Evolutionary conservation across 2,888 invertebrate genomes (phyloP).

Genomic region (Lamproptera curius): DNA sequence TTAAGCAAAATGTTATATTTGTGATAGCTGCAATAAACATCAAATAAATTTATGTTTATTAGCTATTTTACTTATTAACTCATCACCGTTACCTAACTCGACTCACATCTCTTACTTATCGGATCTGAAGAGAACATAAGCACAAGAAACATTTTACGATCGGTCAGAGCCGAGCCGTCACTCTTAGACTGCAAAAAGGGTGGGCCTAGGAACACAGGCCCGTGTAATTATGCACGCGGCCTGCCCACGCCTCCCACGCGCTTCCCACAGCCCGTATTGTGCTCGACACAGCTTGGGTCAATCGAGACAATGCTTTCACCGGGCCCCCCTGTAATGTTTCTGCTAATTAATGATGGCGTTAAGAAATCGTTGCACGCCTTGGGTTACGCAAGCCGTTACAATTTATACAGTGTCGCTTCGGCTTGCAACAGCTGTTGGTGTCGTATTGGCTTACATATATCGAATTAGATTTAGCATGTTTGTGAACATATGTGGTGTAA

Average conservation of each 20-base stretch:
- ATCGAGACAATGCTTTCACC: slow-evolving; percentile 65
- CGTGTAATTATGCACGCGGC: slow-evolving; percentile 45
- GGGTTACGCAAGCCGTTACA: slow-evolving; percentile 26
- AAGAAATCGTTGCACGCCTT: slow-evolving; percentile 29
- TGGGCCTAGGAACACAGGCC: slow-evolving; percentile 36
- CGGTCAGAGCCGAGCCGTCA: slow-evolving; percentile 8
- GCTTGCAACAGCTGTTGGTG: too few relatives aligned
- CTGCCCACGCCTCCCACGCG: slow-evolving; percentile 53
- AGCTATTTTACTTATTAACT: too few relatives aligned
- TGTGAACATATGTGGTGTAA: not conserved
- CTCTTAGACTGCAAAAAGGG: slow-evolving; percentile 7
- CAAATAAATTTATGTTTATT: too few relatives aligned
- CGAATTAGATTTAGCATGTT: not conserved
- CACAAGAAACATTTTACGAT: too few relatives aligned
- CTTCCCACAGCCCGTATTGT: slow-evolving; percentile 47
- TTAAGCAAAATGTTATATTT: too few relatives aligned
- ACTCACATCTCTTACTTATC: too few relatives aligned
- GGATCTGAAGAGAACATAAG: too few relatives aligned
- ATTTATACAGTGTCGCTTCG: too few relatives aligned
- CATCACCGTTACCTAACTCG: too few relatives aligned
- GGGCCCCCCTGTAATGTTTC: slow-evolving; percentile 41
- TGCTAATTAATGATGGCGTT: slow-evolving; percentile 57
- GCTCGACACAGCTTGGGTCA: slow-evolving; percentile 34
- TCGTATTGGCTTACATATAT: too few relatives aligned
- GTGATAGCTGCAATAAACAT: too few relatives aligned